Percentiles rank a stretch among this genome's conserved stretches.
phyloP scores from a whole-genome alignment of 2,888 invertebrate genomes.

The Mermis nigrescens region DNA sequence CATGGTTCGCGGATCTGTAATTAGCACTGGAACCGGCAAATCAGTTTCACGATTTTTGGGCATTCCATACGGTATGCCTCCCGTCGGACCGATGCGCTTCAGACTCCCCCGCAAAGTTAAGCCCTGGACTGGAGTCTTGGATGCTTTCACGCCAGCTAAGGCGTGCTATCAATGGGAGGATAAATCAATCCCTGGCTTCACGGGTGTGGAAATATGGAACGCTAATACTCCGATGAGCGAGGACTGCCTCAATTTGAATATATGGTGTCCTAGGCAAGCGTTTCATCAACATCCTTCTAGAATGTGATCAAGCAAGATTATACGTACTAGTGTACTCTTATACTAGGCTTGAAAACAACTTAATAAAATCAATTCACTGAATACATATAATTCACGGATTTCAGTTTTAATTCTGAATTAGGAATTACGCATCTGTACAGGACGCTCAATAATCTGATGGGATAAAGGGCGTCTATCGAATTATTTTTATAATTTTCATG shows the following conservation, averaged over 20 bases:
- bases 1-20: not conserved
- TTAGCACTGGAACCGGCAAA: not conserved
- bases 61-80: slow-evolving; percentile 11
- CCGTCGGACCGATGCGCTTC: slow-evolving; percentile 10
- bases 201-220: slow-evolving; percentile 81
- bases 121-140: slow-evolving; percentile 6
- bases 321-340: too few relatives aligned
- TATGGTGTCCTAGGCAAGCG: slow-evolving; percentile 67
- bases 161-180: slow-evolving; percentile 10
- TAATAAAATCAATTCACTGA: too few relatives aligned
- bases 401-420: too few relatives aligned
- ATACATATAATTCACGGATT: too few relatives aligned
- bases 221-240: slow-evolving; percentile 74
- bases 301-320: too few relatives aligned
- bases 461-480: too few relatives aligned
- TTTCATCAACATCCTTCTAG: too few relatives aligned
- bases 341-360: too few relatives aligned
- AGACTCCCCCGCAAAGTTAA: not conserved
- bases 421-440: too few relatives aligned
- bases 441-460: too few relatives aligned
- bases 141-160: not conserved
- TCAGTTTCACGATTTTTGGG: slow-evolving; percentile 7
- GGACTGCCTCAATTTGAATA: slow-evolving; percentile 83
- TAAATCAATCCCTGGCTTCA: slow-evolving; percentile 26
- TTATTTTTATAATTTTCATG: too few relatives aligned